Percentiles rank a stretch among this genome's conserved stretches.
These are phyloP conservation scores for Archips xylosteana DNA, from an alignment of 2,888 invertebrate genomes.

Conservation along the genomic window DNA sequence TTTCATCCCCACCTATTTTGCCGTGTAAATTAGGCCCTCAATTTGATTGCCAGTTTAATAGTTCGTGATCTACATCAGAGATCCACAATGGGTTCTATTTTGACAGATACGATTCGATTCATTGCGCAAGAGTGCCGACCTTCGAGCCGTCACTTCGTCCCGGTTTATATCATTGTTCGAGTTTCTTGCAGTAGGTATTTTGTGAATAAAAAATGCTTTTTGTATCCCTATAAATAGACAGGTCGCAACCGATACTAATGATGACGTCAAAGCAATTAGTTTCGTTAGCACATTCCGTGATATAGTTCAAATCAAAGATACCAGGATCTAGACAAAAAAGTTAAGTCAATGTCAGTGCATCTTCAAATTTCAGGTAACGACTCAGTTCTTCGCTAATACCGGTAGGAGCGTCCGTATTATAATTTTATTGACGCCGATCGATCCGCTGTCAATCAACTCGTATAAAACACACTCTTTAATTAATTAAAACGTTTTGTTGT, in stretches of 20 bases:
- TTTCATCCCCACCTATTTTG: slow-evolving; percentile 21
- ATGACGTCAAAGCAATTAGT: slow-evolving; percentile 11
- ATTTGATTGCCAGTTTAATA: slow-evolving; percentile 41
- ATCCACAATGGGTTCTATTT: slow-evolving; percentile 69
- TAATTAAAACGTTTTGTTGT: slow-evolving; percentile 48
- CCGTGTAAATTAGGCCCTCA: slow-evolving; percentile 29
- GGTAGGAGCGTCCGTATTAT: slow-evolving; percentile 35
- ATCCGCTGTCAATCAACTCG: slow-evolving; percentile 34
- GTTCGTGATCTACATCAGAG: slow-evolving; percentile 68
- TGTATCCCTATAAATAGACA: background rate
- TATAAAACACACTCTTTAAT: slow-evolving; percentile 41
- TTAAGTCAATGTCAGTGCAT: background rate
- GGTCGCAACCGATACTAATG: background rate
- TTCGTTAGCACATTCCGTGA: slow-evolving; percentile 7
- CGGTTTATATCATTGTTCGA: slow-evolving; percentile 48
- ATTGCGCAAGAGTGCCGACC: slow-evolving; percentile 67
- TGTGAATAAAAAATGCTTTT: background rate
- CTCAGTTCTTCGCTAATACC: slow-evolving; percentile 11
- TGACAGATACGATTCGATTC: slow-evolving; percentile 65
- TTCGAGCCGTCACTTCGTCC: slow-evolving; percentile 63
- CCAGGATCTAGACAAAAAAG: slow-evolving; percentile 25
- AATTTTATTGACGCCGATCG: slow-evolving; percentile 26
- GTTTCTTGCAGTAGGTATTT: slow-evolving; percentile 19
- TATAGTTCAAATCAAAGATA: slow-evolving; percentile 8
- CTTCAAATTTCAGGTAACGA: slow-evolving; percentile 6